Percentiles rank a stretch among this genome's conserved stretches.
phyloP scores from a whole-genome alignment of 2,888 invertebrate species.

The Stenolophus ochropezus region DNA sequence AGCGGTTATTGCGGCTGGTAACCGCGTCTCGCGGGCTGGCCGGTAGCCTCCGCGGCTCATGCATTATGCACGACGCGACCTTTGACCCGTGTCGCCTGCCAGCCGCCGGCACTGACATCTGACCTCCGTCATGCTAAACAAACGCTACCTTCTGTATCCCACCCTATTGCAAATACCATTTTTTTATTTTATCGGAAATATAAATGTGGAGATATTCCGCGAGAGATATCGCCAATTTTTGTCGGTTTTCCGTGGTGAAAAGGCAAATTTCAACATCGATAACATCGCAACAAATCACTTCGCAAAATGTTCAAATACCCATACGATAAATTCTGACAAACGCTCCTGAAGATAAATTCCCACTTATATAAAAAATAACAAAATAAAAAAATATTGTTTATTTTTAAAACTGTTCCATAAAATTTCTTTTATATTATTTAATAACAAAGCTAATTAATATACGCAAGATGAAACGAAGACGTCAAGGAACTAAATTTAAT shows the following conservation, averaged over 20 bases:
- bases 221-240: neutral
- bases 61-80: constrained; percentile 26
- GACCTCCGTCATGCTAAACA: constrained; percentile 19
- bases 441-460: too few relatives aligned
- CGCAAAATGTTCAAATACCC: too few relatives aligned
- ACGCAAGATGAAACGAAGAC: too few relatives aligned
- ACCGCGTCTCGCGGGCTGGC: neutral
- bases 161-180: neutral
- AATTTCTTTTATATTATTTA: too few relatives aligned
- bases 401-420: too few relatives aligned
- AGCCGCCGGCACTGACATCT: neutral
- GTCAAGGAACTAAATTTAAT: too few relatives aligned
- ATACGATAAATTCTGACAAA: too few relatives aligned
- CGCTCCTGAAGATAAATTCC: too few relatives aligned
- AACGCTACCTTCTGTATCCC: too few relatives aligned
- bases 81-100: constrained; percentile 33
- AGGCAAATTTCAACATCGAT: neutral
- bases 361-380: too few relatives aligned
- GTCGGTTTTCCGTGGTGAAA: neutral
- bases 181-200: neutral
- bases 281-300: neutral
- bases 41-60: neutral
- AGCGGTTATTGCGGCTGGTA: neutral
- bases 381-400: too few relatives aligned
- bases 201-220: neutral